Conservation (phyloP, 2,113 vertebrate species). For the Spheniscus mendiculus region DNA sequence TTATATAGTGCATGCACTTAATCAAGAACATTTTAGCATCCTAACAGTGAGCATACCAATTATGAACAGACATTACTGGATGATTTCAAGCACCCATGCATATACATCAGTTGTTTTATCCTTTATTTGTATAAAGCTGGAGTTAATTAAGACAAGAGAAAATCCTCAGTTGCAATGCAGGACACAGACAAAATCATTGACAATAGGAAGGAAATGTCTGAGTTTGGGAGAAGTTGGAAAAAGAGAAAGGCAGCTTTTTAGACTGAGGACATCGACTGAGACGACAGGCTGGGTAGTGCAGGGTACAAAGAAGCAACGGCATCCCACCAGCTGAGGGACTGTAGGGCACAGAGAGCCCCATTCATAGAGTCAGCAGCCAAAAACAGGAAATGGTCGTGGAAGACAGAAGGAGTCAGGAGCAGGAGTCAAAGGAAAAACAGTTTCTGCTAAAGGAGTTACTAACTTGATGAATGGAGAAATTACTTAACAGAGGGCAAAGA, state of each 20-base stretch:
- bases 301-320: not conserved
- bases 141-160: not conserved
- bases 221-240: not conserved
- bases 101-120: not conserved
- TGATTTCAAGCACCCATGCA: not conserved
- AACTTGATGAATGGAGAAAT: not conserved
- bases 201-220: not conserved
- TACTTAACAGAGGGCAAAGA: not conserved
- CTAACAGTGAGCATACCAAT: not conserved
- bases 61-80: not conserved
- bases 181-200: not conserved
- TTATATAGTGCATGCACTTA: not conserved
- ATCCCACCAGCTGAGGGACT: not conserved
- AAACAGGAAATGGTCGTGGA: not conserved
- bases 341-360: not conserved
- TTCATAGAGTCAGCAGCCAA: not conserved
- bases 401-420: not conserved
- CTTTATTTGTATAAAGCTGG: not conserved
- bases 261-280: not conserved
- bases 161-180: not conserved
- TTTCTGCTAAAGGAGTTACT: not conserved
- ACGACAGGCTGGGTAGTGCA: not conserved
- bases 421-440: not conserved
- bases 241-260: not conserved
- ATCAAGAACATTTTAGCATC: not conserved